Evolutionary conservation across 2,113 vertebrate species (phyloP).

Genomic region (Macaca mulatta): DNA sequence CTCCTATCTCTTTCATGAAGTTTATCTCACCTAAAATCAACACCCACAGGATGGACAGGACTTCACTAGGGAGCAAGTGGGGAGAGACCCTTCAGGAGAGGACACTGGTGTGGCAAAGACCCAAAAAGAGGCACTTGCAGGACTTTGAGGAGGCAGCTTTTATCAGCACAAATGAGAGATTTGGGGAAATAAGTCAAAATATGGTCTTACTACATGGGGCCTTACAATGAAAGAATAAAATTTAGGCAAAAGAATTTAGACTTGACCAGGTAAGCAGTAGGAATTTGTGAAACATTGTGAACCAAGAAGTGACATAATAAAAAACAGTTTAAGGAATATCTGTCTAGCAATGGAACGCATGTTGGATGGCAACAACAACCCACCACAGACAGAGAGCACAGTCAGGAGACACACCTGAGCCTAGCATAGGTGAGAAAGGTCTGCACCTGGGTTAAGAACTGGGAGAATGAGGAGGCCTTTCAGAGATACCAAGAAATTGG

Average conservation of each 20-base stretch:
- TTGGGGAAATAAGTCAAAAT: not conserved
- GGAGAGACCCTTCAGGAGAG: not conserved
- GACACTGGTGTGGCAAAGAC: not conserved
- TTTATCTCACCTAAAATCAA: not conserved
- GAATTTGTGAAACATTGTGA: not conserved
- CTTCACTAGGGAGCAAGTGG: not conserved
- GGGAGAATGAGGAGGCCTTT: not conserved
- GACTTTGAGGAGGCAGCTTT: not conserved
- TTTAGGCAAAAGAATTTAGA: constrained; percentile 2
- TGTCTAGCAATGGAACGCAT: not conserved
- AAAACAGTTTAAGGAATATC: not conserved
- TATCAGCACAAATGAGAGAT: not conserved
- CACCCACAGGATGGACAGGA: not conserved
- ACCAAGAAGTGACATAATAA: not conserved
- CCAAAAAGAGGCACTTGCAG: not conserved
- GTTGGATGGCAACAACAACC: not conserved
- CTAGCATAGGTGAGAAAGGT: not conserved
- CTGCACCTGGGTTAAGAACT: not conserved
- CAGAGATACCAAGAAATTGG: not conserved
- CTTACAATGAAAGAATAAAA: not conserved
- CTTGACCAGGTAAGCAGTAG: not conserved
- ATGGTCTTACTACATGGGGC: not conserved
- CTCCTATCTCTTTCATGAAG: not conserved
- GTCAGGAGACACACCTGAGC: not conserved
- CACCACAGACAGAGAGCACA: not conserved